Conservation (phyloP, 2,113 vertebrate genomes). For the Pica pica region DNA sequence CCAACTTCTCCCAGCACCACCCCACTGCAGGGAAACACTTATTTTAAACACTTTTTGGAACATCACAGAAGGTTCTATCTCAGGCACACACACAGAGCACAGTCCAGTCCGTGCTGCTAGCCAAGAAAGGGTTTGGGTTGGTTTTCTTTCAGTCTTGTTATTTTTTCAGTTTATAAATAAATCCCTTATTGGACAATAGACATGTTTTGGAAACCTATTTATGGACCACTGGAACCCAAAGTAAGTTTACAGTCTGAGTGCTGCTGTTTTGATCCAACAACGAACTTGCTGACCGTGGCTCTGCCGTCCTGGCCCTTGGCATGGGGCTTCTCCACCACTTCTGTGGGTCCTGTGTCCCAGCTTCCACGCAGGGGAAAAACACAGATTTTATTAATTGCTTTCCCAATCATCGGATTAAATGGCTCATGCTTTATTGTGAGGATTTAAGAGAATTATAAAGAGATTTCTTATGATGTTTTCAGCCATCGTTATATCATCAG, state of each 20-base stretch:
- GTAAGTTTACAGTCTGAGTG: not conserved
- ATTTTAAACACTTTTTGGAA: not conserved
- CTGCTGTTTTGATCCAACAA: not conserved
- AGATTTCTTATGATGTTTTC: not conserved
- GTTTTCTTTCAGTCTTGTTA: not conserved
- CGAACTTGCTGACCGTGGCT: not conserved
- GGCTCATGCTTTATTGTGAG: not conserved
- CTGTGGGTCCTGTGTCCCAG: not conserved
- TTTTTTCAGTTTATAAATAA: conserved; percentile 45
- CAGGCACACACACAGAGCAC: not conserved
- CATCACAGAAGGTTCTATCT: not conserved
- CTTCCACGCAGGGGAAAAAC: not conserved
- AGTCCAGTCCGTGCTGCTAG: not conserved
- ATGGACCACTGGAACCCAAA: not conserved
- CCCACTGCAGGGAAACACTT: not conserved
- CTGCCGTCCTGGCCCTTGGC: not conserved
- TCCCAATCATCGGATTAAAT: not conserved
- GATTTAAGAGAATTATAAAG: not conserved
- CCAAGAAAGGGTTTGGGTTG: not conserved
- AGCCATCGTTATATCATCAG: rapidly evolving
- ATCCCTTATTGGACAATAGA: not conserved
- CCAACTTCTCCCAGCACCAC: not conserved
- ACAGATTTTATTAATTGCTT: too few relatives aligned
- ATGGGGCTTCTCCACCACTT: rapidly evolving
- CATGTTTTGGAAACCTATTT: conserved; percentile 15